phyloP scores from a whole-genome alignment of 2,888 invertebrate species.

The Spodoptera exigua region DNA sequence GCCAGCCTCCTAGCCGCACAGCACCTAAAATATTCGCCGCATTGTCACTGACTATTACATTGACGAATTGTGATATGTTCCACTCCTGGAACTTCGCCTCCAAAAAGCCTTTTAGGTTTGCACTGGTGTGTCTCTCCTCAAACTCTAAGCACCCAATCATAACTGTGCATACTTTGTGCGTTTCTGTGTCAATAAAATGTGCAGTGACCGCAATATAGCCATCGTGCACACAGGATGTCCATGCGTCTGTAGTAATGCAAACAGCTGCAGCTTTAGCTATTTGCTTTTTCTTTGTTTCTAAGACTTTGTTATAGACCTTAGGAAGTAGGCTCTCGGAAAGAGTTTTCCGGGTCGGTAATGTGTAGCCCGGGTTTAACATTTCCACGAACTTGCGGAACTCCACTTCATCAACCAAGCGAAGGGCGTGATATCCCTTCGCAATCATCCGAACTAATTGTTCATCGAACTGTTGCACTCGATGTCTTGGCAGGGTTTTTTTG shows the following conservation, averaged over 20 bases:
- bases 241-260: conserved; percentile 28
- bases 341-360: conserved; percentile 9
- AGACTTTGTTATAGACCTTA: neutral
- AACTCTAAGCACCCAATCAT: conserved; percentile 35
- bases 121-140: conserved; percentile 27
- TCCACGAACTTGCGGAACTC: conserved; percentile 19
- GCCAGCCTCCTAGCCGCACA: conserved; percentile 30
- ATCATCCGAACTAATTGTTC: conserved; percentile 39
- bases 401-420: conserved; percentile 35
- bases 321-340: conserved; percentile 5
- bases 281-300: conserved; percentile 1
- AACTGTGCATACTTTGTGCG: conserved; percentile 18
- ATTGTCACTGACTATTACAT: conserved; percentile 7
- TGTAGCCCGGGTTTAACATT: conserved; percentile 15
- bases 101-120: conserved; percentile 9
- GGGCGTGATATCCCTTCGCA: conserved; percentile 44
- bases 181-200: conserved; percentile 14
- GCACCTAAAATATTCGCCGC: conserved; percentile 1
- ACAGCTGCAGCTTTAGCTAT: conserved; percentile 30
- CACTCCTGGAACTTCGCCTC: conserved; percentile 16
- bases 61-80: conserved; percentile 9
- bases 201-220: conserved; percentile 27
- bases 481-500: conserved; percentile 5
- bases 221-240: conserved; percentile 15
- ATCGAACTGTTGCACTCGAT: conserved; percentile 6